These are phyloP conservation scores for Bombus terrestris DNA, from an alignment of 1,140 invertebrate species.

Conservation along the genomic window DNA sequence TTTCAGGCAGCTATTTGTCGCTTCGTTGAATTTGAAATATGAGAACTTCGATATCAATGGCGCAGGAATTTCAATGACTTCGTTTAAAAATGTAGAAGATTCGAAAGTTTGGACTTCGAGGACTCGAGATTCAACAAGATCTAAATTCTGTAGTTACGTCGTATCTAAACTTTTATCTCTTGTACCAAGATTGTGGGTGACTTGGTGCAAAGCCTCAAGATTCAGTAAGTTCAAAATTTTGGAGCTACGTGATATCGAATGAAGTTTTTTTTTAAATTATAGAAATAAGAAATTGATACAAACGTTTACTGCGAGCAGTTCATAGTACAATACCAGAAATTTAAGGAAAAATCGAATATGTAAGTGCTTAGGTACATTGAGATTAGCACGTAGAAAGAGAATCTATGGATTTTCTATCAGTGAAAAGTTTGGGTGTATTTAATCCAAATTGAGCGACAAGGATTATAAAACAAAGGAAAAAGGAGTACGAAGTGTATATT, in stretches of 20 bases:
- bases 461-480: neutral
- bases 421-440: neutral
- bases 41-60: neutral
- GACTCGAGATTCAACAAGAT: neutral
- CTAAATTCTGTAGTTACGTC: neutral
- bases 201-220: neutral
- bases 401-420: neutral
- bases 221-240: neutral
- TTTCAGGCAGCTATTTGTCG: neutral
- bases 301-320: too few relatives aligned
- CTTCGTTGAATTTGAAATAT: neutral
- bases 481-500: too few relatives aligned
- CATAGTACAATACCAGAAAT: neutral
- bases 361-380: neutral
- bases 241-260: too few relatives aligned
- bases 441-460: neutral
- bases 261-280: too few relatives aligned
- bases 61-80: neutral
- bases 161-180: too few relatives aligned
- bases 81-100: neutral
- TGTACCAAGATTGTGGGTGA: rapidly evolving
- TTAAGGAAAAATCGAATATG: neutral
- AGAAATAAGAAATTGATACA: neutral
- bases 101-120: neutral
- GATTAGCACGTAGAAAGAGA: too few relatives aligned